Conservation (phyloP, 2,888 invertebrate genomes). For the Hoplodrina ambigua region DNA sequence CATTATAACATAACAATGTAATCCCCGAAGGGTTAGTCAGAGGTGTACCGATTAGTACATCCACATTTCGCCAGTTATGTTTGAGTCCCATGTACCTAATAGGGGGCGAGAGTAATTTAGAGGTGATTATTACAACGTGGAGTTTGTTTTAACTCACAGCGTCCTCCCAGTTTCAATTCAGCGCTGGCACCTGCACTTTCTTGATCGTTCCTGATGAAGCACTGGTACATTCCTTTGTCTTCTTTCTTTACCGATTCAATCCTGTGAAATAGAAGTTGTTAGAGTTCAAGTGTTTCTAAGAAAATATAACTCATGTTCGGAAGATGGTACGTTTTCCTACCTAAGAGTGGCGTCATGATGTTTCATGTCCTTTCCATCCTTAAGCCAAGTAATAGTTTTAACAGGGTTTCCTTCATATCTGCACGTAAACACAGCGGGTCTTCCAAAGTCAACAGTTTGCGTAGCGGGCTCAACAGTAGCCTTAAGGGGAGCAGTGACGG, state of each 20-base stretch:
- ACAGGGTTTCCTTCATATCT: slow-evolving; percentile 97
- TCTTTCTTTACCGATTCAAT: slow-evolving; percentile 98
- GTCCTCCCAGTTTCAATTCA: slow-evolving; percentile 97
- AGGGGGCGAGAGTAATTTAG: neutral
- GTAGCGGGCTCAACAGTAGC: slow-evolving; percentile 97
- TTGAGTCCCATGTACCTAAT: no score
- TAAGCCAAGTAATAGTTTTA: slow-evolving; percentile 97
- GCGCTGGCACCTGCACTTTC: slow-evolving; percentile 98
- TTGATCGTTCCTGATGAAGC: slow-evolving; percentile 97
- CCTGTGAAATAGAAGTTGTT: slow-evolving; percentile 74
- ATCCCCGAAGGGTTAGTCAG: no score
- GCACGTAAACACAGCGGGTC: slow-evolving; percentile 97
- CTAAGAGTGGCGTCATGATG: slow-evolving; percentile 95
- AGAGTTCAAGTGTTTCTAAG: neutral
- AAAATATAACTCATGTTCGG: neutral
- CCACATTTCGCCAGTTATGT: no score
- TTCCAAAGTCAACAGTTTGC: slow-evolving; percentile 98
- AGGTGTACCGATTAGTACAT: no score
- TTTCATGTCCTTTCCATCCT: slow-evolving; percentile 96
- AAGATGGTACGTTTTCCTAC: slow-evolving; percentile 76
- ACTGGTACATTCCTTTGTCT: slow-evolving; percentile 99
- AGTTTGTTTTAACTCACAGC: slow-evolving; percentile 90
- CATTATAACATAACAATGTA: no score
- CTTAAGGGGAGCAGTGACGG: slow-evolving; percentile 97
- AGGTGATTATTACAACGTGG: neutral